Conservation (phyloP, 2,113 vertebrate genomes). For the Rhinolophus ferrumequinum region DNA sequence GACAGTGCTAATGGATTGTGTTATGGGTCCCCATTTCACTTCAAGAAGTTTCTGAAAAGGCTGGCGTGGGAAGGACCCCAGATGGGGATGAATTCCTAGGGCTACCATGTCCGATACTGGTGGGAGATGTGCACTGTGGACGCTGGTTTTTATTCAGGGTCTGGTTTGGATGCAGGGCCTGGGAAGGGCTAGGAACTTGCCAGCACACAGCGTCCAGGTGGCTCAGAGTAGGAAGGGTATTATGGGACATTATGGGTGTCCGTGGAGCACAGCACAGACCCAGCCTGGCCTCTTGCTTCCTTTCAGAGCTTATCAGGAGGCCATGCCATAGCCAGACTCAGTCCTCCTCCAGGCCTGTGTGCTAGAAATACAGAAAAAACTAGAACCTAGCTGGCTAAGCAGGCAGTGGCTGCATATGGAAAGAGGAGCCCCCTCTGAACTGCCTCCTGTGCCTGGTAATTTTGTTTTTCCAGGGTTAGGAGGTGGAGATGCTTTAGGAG, state of each 20-base stretch:
- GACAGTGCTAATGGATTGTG: too few relatives aligned
- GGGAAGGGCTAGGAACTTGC: not conserved
- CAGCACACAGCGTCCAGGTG: not conserved
- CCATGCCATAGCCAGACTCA: not conserved
- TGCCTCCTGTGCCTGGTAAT: not conserved
- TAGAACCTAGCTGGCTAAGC: not conserved
- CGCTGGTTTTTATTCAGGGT: not conserved
- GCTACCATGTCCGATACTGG: accelerated
- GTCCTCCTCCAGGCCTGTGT: not conserved
- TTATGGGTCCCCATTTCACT: not conserved
- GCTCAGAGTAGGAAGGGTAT: not conserved
- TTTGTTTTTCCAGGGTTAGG: slow-evolving; percentile 78
- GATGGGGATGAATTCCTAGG: not conserved
- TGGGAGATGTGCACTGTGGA: not conserved
- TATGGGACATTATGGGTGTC: accelerated
- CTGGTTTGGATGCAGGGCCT: not conserved
- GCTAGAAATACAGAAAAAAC: not conserved
- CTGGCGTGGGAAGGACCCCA: not conserved
- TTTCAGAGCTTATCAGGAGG: not conserved
- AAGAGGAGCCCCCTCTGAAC: not conserved
- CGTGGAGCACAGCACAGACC: not conserved
- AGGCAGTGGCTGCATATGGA: not conserved
- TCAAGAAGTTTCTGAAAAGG: not conserved
- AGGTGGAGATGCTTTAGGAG: slow-evolving; percentile 76
- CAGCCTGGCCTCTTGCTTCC: not conserved